Conservation (phyloP, 2,888 invertebrate species). For the Yponomeuta cagnagella region DNA sequence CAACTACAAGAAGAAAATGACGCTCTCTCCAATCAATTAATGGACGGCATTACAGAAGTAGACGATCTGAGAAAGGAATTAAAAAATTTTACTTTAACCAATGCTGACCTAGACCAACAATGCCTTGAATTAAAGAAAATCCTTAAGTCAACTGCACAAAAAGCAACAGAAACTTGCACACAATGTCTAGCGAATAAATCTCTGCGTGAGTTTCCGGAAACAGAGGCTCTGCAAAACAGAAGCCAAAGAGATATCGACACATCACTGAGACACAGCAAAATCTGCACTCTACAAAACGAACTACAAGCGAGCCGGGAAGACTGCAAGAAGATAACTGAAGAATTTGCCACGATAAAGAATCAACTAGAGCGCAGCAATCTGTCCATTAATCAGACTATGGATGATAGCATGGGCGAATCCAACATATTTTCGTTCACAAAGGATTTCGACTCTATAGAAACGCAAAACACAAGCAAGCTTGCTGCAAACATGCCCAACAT, state of each 20-base stretch:
- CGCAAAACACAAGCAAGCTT: constrained; percentile 30
- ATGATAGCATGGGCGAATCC: constrained; percentile 47
- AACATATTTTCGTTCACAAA: constrained; percentile 34
- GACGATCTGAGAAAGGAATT: constrained; percentile 62
- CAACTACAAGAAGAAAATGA: constrained; percentile 70
- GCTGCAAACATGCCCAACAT: constrained; percentile 33
- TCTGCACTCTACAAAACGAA: constrained; percentile 59
- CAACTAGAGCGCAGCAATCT: constrained; percentile 53
- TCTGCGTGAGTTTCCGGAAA: background rate
- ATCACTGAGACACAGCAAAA: constrained; percentile 54
- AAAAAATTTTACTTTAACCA: constrained; percentile 35
- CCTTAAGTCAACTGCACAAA: constrained; percentile 24
- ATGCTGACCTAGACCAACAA: constrained; percentile 34
- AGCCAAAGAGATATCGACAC: constrained; percentile 58
- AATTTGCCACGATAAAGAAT: constrained; percentile 60
- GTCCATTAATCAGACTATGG: constrained; percentile 42
- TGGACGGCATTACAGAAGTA: constrained; percentile 74
- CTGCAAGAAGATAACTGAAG: constrained; percentile 58
- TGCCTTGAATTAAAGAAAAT: constrained; percentile 31
- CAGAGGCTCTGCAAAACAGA: constrained; percentile 35
- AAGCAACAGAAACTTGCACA: constrained; percentile 27
- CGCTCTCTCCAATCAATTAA: constrained; percentile 71
- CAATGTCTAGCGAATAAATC: constrained; percentile 32
- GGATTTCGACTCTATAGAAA: constrained; percentile 28
- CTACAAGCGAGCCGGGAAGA: constrained; percentile 59